phyloP scores from a whole-genome alignment of 1,140 invertebrate genomes.

The Acromyrmex charruanus region DNA sequence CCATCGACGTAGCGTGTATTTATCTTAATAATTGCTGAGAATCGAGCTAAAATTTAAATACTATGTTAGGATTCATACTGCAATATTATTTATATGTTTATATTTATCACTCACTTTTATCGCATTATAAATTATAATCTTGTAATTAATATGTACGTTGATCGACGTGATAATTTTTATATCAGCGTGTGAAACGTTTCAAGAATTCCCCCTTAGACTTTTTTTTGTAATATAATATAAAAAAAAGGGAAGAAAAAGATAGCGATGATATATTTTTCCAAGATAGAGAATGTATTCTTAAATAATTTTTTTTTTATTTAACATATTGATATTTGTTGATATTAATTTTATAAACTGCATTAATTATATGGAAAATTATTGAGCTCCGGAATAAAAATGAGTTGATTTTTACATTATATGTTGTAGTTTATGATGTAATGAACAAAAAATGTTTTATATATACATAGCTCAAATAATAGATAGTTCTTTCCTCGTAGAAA shows the following conservation, averaged over 20 bases:
- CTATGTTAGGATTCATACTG: neutral
- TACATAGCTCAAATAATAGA: no score
- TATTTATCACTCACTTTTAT: neutral
- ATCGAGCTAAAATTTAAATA: slow-evolving; percentile 10
- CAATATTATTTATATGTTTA: neutral
- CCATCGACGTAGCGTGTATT: neutral
- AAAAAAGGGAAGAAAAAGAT: neutral
- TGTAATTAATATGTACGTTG: neutral
- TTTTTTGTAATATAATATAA: no score
- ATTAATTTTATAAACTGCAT: no score
- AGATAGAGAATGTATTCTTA: neutral
- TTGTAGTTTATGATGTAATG: no score
- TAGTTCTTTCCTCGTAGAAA: no score
- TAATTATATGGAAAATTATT: no score
- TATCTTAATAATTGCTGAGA: neutral
- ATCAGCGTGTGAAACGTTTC: neutral
- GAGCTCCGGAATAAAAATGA: no score
- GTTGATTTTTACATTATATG: no score
- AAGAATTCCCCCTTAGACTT: neutral
- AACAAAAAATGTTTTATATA: no score
- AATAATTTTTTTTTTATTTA: no score
- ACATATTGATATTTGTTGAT: no score
- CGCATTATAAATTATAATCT: slow-evolving; percentile 6
- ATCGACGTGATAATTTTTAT: neutral
- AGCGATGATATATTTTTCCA: neutral